Base-by-base conservation (phyloP, 2,797 vertebrate species). In the Chaetodon trifasciatus region DNA sequence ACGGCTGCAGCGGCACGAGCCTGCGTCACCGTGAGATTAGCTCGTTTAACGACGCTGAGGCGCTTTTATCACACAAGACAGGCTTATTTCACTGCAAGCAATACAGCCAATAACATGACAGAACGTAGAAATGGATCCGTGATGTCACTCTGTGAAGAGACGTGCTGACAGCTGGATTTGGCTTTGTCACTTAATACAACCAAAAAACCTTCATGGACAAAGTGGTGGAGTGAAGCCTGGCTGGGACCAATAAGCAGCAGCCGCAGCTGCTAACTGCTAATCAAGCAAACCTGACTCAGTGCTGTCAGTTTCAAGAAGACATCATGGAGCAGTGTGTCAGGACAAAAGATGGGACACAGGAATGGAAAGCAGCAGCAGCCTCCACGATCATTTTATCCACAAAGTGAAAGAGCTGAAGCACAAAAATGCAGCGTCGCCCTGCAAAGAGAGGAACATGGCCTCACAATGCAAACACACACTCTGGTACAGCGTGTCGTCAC, bases 31-130 rank as follows among this genome's bases (percentile, higher is more conserved):
- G 7, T 28, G 23, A 57, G 21, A 58, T 24, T 13, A 37, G 39
- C 28, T 74, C n/a, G 35, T 57, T 71, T 35, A 68, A 75, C 50
- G 37, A 56, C 67, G 63, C 46, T 6, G 55, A 24, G 2, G 17
- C 19, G n/a, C 28, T 37, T 60, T 53, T 40, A 70, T 37, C n/a
- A 42, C 21, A 10, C 21, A 64, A 37, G 46, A 46, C 44, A 50
- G 24, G 15, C 11, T 44, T 21, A 12, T 83, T 49, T 53, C 7
- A 74, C 7, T 9, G 28, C 12, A 6, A 37, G 6, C 21, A 16
- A 23, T n/a, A 8, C 9, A 1, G 11, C 35, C 5, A 37, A 37
- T n/a, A 6, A 42, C 16, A 61, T 12, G 40, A 42, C 5, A 42
- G 8, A 19, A 4, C 5, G 4, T 6, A 23, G 3, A 23, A 6